Percentiles rank a stretch among this genome's conserved stretches.
These are phyloP conservation scores for Diacarnus erythraeanus DNA, from an alignment of 37 sponge, comb jelly and placozoan species.

Conservation along the genomic window DNA sequence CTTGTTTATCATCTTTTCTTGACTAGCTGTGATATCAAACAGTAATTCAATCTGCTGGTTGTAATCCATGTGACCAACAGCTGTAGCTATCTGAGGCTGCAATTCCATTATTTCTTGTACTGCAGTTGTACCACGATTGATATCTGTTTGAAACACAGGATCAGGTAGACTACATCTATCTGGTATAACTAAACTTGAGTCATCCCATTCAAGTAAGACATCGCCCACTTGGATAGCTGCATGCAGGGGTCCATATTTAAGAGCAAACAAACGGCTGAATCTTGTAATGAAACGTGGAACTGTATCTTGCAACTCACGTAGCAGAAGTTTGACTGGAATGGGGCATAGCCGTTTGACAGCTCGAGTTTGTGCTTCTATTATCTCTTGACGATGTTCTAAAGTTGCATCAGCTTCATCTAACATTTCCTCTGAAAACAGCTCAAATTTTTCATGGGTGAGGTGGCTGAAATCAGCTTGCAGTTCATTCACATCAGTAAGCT, in stretches of 20 bases:
- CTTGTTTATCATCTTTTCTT: not conserved
- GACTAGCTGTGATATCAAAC: not conserved
- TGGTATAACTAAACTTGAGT: not conserved
- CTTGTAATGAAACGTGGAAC: too few relatives aligned
- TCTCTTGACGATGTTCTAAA: not conserved
- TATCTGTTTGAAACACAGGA: not conserved
- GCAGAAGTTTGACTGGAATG: too few relatives aligned
- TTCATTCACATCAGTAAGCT: not conserved
- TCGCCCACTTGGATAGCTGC: constrained; percentile 10
- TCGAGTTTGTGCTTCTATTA: not conserved
- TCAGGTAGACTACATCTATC: not conserved
- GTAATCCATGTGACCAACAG: not conserved
- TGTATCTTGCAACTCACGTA: too few relatives aligned
- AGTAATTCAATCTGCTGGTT: not conserved
- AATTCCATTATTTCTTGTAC: not conserved
- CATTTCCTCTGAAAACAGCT: not conserved
- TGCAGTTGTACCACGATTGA: not conserved
- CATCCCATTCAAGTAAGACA: constrained; percentile 19
- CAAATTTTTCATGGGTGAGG: not conserved
- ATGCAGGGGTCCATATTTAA: not conserved
- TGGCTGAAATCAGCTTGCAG: constrained; percentile 3
- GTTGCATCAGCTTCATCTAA: too few relatives aligned
- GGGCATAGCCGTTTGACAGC: too few relatives aligned
- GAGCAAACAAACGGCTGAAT: too few relatives aligned
- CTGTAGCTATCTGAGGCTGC: not conserved